A percentile compares a stretch with the other conserved stretches of the same genome.
phyloP scores from a whole-genome alignment of 2,113 vertebrate genomes.

The Diadophis punctatus region DNA sequence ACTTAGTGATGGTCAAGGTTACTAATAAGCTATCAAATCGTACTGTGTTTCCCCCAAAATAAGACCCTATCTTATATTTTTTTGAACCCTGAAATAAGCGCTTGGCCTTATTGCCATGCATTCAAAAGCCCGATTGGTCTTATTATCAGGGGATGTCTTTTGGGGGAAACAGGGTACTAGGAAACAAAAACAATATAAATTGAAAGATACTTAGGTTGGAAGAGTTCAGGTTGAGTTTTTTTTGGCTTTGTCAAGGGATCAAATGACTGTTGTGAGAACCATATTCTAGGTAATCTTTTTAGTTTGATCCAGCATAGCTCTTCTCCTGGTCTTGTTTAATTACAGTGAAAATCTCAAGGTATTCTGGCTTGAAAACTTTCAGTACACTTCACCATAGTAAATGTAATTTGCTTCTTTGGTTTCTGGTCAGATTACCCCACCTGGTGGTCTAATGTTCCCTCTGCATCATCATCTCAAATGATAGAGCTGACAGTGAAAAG shows the following conservation, averaged over 20 bases:
- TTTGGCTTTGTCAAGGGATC: not conserved
- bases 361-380: not conserved
- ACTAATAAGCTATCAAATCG: too few relatives aligned
- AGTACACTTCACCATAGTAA: not conserved
- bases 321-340: not conserved
- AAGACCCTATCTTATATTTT: too few relatives aligned
- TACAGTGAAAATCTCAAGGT: not conserved
- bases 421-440: conserved; percentile 3
- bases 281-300: not conserved
- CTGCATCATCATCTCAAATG: not conserved
- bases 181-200: too few relatives aligned
- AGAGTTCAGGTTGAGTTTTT: not conserved
- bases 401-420: not conserved
- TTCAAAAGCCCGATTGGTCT: too few relatives aligned
- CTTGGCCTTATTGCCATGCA: too few relatives aligned
- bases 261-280: not conserved
- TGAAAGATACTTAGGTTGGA: not conserved
- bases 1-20: too few relatives aligned
- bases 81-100: too few relatives aligned
- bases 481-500: not conserved
- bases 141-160: too few relatives aligned
- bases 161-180: too few relatives aligned
- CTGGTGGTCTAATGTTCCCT: not conserved
- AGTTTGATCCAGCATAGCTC: not conserved
- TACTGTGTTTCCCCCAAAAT: too few relatives aligned